Conservation (phyloP, 2,113 vertebrate species). For the Thunnus maccoyii region DNA sequence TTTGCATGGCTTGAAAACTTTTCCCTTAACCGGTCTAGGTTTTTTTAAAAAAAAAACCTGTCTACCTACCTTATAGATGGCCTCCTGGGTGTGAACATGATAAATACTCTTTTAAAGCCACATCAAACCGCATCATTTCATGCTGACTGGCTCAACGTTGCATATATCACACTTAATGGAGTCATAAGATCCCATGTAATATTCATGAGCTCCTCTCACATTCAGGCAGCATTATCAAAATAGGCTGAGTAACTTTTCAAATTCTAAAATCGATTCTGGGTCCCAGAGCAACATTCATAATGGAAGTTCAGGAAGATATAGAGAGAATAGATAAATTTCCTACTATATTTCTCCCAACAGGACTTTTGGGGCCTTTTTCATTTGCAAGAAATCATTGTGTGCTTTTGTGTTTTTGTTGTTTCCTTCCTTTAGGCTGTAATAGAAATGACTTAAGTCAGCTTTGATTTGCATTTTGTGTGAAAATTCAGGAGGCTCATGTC, state of each 20-base stretch:
- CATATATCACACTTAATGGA: slow-evolving; percentile 82
- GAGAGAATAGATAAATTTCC: background rate
- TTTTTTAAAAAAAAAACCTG: slow-evolving; percentile 14
- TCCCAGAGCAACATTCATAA: background rate
- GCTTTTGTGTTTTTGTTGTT: background rate
- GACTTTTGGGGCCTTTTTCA: background rate
- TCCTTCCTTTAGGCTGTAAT: background rate
- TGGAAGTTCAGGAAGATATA: background rate
- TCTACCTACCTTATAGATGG: slow-evolving; percentile 38
- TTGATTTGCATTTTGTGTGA: slow-evolving; percentile 16
- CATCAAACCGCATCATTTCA: slow-evolving; percentile 82
- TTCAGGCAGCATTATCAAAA: slow-evolving; percentile 67
- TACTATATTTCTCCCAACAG: background rate
- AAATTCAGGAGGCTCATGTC: background rate
- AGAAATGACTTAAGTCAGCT: background rate
- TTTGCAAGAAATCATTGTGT: background rate
- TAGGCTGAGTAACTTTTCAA: slow-evolving; percentile 32
- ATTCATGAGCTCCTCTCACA: slow-evolving; percentile 72
- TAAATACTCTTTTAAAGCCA: slow-evolving; percentile 79
- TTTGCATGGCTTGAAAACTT: background rate
- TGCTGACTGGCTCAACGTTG: slow-evolving; percentile 74
- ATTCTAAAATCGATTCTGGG: slow-evolving; percentile 22
- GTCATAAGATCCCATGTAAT: slow-evolving; percentile 74
- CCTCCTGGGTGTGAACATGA: slow-evolving; percentile 69
- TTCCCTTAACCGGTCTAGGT: slow-evolving; percentile 28